Percentiles rank a stretch among this genome's conserved stretches.
These are phyloP conservation scores for Verasper variegatus DNA, from an alignment of 2,113 vertebrate species.

Conservation along the genomic window DNA sequence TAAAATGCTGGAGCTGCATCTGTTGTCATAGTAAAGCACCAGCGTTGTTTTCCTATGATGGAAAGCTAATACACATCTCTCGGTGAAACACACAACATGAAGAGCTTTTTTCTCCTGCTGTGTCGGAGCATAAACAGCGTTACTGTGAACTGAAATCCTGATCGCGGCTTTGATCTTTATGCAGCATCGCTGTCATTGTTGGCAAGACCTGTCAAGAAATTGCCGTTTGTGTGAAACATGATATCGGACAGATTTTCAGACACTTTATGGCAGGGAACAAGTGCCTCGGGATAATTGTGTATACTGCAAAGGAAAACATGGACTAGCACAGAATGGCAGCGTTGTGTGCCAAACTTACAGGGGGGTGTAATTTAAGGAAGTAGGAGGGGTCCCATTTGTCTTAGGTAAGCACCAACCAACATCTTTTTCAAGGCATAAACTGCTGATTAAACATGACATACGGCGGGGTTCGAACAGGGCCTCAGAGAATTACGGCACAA, in stretches of 20 bases:
- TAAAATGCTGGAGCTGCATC: conserved; percentile 5
- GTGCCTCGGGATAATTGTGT: conserved; percentile 61
- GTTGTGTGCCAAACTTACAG: conserved; percentile 33
- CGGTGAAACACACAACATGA: conserved; percentile 41
- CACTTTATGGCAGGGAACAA: conserved; percentile 59
- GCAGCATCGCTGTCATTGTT: conserved; percentile 59
- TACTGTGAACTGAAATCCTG: conserved; percentile 36
- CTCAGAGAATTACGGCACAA: conserved; percentile 61
- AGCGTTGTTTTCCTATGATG: not conserved
- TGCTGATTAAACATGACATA: conserved; percentile 73
- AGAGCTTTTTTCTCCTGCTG: conserved; percentile 21
- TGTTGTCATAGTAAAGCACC: conserved; percentile 3
- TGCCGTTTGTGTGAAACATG: conserved; percentile 57
- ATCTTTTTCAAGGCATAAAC: conserved; percentile 54
- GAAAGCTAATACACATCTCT: conserved; percentile 28
- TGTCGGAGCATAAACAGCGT: conserved; percentile 40
- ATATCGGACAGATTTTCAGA: conserved; percentile 61
- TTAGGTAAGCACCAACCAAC: conserved; percentile 63
- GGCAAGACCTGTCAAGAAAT: conserved; percentile 62
- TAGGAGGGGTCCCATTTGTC: conserved; percentile 61
- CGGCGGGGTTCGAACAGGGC: conserved; percentile 51
- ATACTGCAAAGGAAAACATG: conserved; percentile 45
- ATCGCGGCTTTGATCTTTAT: conserved; percentile 60
- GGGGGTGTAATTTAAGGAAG: conserved; percentile 45
- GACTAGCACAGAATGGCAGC: conserved; percentile 17